Evolutionary conservation across 2,888 invertebrate genomes (phyloP), one percentile per base, ranked within the genome.

Genomic region (Hoplodrina blanda): DNA sequence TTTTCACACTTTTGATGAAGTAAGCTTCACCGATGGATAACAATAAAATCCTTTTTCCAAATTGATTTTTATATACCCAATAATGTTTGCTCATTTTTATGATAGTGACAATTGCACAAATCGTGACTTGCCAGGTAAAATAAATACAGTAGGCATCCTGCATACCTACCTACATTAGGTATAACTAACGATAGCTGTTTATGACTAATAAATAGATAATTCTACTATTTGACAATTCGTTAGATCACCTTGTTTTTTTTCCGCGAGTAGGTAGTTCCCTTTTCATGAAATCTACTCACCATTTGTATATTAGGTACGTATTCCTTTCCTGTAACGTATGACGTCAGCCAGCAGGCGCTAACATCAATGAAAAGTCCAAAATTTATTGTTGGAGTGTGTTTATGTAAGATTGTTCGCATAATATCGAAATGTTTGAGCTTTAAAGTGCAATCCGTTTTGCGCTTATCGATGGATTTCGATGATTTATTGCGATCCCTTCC

Each of bases 401-500:
- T 78, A 78, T 63, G 64, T 74, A 73, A 72, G 64, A 69, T 73
- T 69, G 64, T 78, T 75, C 66, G 76, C 80, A 68, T 79, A 81
- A 78, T 73, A 78, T 80, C 71, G 72, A 77, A 73, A 74, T 72
- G 73, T 76, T 86, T 87, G 84, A 81, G 84, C 83, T 88, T 89
- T 87, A 86, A 87, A 91, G 85, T 88, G 90, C 89, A 90, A 90
- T 89, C 91, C 86, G 87, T 87, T 91, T 87, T 82, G 84, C 85
- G 83, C 83, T 89, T 90, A 89, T 87, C 85, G 91, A 90, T 90
- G 85, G 89, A 88, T 92, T 88, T 88, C 87, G 87, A 87, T 90
- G 90, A 92, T 93, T 92, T 94, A 94, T 91, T 83, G 90, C 87
- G 86, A 87, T 90, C 86, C 88, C 91, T 92, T 93, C 90, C 91